Conservation (phyloP, 2,113 vertebrate species). For the Notothenia rossii region DNA sequence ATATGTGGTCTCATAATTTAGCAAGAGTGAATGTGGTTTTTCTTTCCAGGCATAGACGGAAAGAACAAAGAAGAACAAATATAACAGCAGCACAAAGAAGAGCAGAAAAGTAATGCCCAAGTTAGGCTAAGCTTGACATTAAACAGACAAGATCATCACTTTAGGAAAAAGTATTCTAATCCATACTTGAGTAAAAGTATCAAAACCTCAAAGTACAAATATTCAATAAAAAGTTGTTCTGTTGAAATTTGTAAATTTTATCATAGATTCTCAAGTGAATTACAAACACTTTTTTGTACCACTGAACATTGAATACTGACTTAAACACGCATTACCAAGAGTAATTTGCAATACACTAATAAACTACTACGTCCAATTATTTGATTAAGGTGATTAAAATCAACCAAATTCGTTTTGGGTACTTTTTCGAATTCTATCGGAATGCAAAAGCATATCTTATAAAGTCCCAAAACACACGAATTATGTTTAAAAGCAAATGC, state of each 20-base stretch:
- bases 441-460: background rate
- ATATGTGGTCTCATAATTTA: constrained; percentile 10
- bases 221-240: background rate
- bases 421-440: background rate
- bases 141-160: background rate
- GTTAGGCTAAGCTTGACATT: background rate
- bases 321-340: background rate
- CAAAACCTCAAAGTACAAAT: background rate
- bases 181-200: background rate
- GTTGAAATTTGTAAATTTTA: background rate
- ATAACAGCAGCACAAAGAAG: background rate
- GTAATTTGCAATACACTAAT: background rate
- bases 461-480: background rate
- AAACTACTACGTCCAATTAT: background rate
- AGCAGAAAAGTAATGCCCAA: background rate
- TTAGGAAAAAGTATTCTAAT: background rate
- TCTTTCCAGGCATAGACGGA: background rate
- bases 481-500: too few species aligned
- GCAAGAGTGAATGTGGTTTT: constrained; percentile 9
- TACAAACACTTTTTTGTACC: background rate
- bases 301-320: background rate
- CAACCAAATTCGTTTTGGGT: background rate
- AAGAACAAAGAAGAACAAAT: background rate
- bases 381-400: background rate
- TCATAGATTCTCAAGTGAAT: background rate